Conservation (phyloP, 2,113 vertebrate genomes). For the Furnarius figulus region DNA sequence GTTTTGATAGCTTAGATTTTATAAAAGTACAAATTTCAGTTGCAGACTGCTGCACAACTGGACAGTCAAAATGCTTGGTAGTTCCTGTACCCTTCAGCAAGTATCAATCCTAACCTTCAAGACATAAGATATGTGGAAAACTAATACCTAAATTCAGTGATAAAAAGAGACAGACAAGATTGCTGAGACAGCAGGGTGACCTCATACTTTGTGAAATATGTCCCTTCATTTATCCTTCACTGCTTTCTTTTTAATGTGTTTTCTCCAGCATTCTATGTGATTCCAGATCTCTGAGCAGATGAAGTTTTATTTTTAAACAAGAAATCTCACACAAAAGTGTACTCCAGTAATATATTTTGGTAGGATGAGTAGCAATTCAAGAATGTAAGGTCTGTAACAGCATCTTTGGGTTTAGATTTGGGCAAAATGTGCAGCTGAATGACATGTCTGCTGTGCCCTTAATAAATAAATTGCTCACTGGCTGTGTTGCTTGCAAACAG, state of each 20-base stretch:
- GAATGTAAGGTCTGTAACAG: background rate
- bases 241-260: background rate
- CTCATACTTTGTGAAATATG: background rate
- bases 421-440: slow-evolving; percentile 22
- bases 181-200: slow-evolving; percentile 33
- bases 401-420: background rate
- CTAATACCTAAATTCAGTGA: background rate
- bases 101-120: background rate
- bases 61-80: background rate
- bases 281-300: background rate
- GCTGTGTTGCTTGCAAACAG: slow-evolving; percentile 15
- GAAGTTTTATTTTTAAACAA: slow-evolving; percentile 5
- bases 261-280: background rate
- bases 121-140: background rate
- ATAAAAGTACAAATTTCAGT: background rate
- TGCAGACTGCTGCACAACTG: background rate
- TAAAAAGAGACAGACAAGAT: slow-evolving; percentile 10
- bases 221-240: background rate
- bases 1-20: background rate
- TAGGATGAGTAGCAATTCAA: background rate
- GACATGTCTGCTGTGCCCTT: background rate
- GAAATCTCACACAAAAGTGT: background rate
- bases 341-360: background rate
- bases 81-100: background rate
- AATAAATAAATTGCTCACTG: slow-evolving; percentile 27